Evolutionary conservation across 2,888 invertebrate species (phyloP).

Genomic region (Dryobotodes eremita): DNA sequence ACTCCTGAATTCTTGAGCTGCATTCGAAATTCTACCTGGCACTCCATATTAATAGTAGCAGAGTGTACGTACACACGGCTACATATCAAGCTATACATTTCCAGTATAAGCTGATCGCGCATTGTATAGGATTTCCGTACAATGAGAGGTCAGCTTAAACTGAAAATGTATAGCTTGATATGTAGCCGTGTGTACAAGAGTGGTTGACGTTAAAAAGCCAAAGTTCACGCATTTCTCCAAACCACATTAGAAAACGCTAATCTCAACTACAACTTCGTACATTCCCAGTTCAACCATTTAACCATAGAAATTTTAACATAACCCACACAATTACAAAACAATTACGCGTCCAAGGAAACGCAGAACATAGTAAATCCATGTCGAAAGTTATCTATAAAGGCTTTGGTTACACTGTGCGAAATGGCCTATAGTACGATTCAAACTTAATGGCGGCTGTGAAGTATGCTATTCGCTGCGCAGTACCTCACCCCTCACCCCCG

Average conservation of each 20-base stretch:
- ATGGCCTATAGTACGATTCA: no score
- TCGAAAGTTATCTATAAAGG: slow-evolving; percentile 50
- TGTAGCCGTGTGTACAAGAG: no score
- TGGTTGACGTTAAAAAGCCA: slow-evolving; percentile 7
- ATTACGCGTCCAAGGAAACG: slow-evolving; percentile 49
- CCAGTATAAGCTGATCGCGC: no score
- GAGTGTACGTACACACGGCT: no score
- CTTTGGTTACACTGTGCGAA: slow-evolving; percentile 25
- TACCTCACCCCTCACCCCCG: no score
- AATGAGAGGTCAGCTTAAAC: no score
- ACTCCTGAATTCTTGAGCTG: not conserved
- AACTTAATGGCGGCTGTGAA: no score
- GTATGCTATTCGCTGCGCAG: no score
- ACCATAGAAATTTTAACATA: slow-evolving; percentile 26
- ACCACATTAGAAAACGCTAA: slow-evolving; percentile 30
- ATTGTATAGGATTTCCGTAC: no score
- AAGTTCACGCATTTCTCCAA: slow-evolving; percentile 50
- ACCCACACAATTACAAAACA: slow-evolving; percentile 46
- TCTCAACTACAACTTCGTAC: not conserved
- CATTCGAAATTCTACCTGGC: slow-evolving; percentile 1
- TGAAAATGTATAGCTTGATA: no score
- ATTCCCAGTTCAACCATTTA: slow-evolving; percentile 12
- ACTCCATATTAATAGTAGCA: not conserved
- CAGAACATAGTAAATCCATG: slow-evolving; percentile 51
- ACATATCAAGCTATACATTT: no score